Evolutionary conservation across 2,888 invertebrate species (phyloP), one percentile per base, ranked within the genome.

Genomic region (Xanthia togata): DNA sequence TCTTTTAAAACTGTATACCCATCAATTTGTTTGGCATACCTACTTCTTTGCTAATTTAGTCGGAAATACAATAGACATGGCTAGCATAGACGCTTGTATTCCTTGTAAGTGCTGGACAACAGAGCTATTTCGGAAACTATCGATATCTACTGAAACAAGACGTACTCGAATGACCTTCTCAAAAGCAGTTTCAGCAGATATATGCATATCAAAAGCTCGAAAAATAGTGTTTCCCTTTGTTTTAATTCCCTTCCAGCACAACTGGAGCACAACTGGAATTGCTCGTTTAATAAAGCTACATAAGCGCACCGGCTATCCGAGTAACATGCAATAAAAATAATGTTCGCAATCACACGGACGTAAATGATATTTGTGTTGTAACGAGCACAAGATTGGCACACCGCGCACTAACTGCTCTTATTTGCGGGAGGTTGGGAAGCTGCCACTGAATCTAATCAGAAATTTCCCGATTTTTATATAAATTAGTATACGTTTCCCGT

Each of bases 331-430:
- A 70, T 81, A 79, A 76, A 70, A 81, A 64, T 9, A 74, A 78
- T 67, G 78, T 64, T 20, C 17, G 55, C 67, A 75, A 80, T 82
- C 47, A 73, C 64, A 65, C 17, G 59, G 60, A 73, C 64, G 59
- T 59, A 74, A 77, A 74, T 79, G 23, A 72, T 79, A 70, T 78
- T 73, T 73, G 84, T 83, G 57, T 63, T 44, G 60, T 81, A 76
- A 76, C n/a, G 57, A 59, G 60, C 38, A 8, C 71, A 35, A 82
- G 69, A 82, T 77, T 72, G 71, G 77, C 72, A 35, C 35, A 41
- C 31, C 44, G 44, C 12, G 35, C 20, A 26, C 38, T 38, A 14
- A 53, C 26, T 68, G 59, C 53, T 38, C 35, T 31, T 53, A 59
- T 47, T 41, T 76, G 53, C 20, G 17, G 50, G 14, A 26, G 41